Base-by-base conservation (phyloP, 2,888 invertebrate genomes). In the Drosophila nr. medialis region DNA sequence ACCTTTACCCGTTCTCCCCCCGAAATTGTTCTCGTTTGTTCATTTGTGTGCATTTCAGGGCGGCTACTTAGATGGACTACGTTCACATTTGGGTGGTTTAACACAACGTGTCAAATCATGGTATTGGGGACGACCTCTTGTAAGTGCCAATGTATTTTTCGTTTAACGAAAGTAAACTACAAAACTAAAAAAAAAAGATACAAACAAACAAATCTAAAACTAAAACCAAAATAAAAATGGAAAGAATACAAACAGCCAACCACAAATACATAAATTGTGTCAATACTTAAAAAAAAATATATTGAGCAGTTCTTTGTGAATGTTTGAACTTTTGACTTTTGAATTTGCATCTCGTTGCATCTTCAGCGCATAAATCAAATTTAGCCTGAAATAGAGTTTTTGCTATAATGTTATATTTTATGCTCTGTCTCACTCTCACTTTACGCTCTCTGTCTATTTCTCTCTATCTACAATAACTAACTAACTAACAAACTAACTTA, bases 121-220 rank as follows among this genome's bases (percentile, higher is more conserved):
- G 97, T 97, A 97, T 96, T 97, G 97, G 97, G 97, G 97, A 95
- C 96, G 97, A 96, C 97, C 97, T 96, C 96, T 97, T 95, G 97
- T 97, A 97, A 97, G 97, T 97, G 95, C 93, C 93, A 93, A 92
- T 92, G 92, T 93, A 92, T 92, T 92, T 91, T 92, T 91, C 91
- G 89, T 91, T 87, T 79, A 86, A 83, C 81, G 86, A 81, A 83
- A 89, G 61, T 77, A 76, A 83, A 80, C 51, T 53, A 71, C 45
- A 58, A 71, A 83, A 77, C 59, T 72, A 67, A 66, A 64, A 48
- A 55, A 66, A 70, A 63, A 65, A 64, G 51, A 63, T 77, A 73
- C 67, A 78, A 70, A 62, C 45, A 62, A 62, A 40, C 15, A 13
- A 62, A 50, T 56, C 24, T 64, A 36, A 59, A 66, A 50, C 48